Evolutionary conservation across 2,888 invertebrate genomes (phyloP).

Genomic region (Oxycera nigricornis): DNA sequence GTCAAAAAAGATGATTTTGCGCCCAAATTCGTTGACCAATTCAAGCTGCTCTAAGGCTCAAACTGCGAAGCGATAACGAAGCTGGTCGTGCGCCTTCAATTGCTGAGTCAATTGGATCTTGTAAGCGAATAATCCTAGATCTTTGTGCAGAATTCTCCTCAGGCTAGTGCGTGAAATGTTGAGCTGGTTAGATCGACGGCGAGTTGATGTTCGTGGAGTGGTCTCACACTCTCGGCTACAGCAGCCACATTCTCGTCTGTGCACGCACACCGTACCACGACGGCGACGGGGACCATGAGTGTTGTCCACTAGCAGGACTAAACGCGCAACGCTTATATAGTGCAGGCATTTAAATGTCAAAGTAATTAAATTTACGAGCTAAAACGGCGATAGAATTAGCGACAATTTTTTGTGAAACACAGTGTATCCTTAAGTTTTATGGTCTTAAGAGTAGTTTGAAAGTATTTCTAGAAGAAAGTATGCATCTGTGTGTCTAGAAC

Average conservation of each 20-base stretch:
- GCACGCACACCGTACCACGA: conserved; percentile 43
- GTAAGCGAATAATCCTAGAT: conserved; percentile 46
- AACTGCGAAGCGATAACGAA: conserved; percentile 30
- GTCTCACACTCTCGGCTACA: conserved; percentile 49
- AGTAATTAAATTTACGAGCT: too few relatives aligned
- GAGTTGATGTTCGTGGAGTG: conserved; percentile 47
- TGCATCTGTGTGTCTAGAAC: too few relatives aligned
- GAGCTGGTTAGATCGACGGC: conserved; percentile 45
- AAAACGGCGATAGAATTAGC: too few relatives aligned
- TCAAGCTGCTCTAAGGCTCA: conserved; percentile 22
- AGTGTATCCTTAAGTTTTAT: too few relatives aligned
- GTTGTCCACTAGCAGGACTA: conserved; percentile 47
- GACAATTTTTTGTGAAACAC: too few relatives aligned
- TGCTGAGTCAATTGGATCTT: conserved; percentile 48
- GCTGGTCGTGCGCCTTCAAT: conserved; percentile 32
- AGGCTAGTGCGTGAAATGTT: conserved; percentile 46
- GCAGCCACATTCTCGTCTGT: conserved; percentile 47
- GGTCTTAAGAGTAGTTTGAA: too few relatives aligned
- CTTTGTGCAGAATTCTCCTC: conserved; percentile 49
- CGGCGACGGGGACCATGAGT: conserved; percentile 46
- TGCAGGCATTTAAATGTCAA: too few relatives aligned
- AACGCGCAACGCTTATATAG: too few relatives aligned
- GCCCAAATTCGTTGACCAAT: conserved; percentile 10
- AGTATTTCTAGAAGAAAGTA: too few relatives aligned
- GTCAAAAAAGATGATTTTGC: conserved; percentile 17